phyloP scores from a whole-genome alignment of 2,888 invertebrate genomes.

The Megastigmus dorsalis region DNA sequence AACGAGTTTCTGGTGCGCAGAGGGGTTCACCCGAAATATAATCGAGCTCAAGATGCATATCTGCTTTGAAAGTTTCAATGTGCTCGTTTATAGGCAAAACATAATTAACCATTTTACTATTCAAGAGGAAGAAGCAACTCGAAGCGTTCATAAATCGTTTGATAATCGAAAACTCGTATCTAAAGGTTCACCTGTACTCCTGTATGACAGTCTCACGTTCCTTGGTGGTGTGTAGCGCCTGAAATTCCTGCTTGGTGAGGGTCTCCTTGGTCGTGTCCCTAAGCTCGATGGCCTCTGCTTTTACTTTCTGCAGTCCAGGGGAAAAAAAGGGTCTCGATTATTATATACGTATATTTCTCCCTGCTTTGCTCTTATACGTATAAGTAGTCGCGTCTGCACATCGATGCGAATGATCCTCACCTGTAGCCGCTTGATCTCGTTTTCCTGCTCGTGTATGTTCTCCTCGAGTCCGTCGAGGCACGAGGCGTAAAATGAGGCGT shows the following conservation, averaged over 20 bases:
- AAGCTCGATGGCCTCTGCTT: conserved; percentile 84
- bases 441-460: conserved; percentile 80
- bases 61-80: too few relatives aligned
- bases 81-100: too few relatives aligned
- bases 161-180: too few relatives aligned
- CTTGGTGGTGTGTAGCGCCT: conserved; percentile 81
- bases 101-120: too few relatives aligned
- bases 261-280: conserved; percentile 82
- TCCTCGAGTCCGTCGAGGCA: conserved; percentile 83
- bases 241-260: conserved; percentile 82
- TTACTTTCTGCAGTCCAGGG: conserved; percentile 79
- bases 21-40: too few relatives aligned
- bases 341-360: neutral
- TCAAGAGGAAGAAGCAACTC: too few relatives aligned
- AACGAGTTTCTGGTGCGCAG: too few relatives aligned
- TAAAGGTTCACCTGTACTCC: conserved; percentile 73
- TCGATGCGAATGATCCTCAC: conserved; percentile 67
- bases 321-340: too few relatives aligned
- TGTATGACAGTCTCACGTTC: conserved; percentile 77
- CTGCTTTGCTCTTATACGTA: neutral
- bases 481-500: conserved; percentile 67
- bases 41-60: too few relatives aligned
- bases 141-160: too few relatives aligned
- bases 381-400: neutral
- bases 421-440: conserved; percentile 85